Percentiles rank a stretch among this genome's conserved stretches.
phyloP scores from a whole-genome alignment of 2,797 vertebrate species.

The Poeciliopsis infans region DNA sequence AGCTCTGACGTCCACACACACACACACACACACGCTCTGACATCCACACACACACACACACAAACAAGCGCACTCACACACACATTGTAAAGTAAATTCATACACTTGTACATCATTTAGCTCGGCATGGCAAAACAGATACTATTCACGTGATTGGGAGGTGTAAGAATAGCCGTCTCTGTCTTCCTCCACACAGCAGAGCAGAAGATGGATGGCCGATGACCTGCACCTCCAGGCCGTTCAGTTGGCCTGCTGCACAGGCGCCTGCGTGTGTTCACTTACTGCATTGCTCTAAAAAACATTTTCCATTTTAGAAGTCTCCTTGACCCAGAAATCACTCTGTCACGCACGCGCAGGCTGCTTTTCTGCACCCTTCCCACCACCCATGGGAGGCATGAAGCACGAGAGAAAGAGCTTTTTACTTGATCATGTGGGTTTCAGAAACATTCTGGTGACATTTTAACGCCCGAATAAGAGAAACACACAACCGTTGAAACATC shows the following conservation, averaged over 20 bases:
- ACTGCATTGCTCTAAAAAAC: conserved; percentile 70
- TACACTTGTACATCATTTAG: conserved; percentile 13
- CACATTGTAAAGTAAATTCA: conserved; percentile 28
- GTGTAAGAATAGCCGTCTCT: conserved; percentile 36
- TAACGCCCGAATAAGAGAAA: conserved; percentile 15
- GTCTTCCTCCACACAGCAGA: conserved; percentile 43
- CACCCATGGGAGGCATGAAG: conserved; percentile 56
- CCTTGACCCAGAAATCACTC: conserved; percentile 81
- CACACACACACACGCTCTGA: neutral
- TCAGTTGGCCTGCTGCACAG: conserved; percentile 35
- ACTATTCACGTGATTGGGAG: conserved; percentile 4
- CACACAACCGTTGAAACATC: conserved; percentile 17
- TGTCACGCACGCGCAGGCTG: neutral
- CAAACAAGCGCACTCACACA: conserved; percentile 1
- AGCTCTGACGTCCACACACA: conserved; percentile 66
- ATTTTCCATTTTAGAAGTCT: conserved; percentile 72
- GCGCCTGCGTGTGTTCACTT: conserved; percentile 43
- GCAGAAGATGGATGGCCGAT: conserved; percentile 48
- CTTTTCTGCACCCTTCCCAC: conserved; percentile 56
- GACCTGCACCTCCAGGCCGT: conserved; percentile 51
- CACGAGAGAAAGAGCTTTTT: conserved; percentile 27
- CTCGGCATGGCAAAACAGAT: neutral
- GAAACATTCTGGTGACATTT: neutral
- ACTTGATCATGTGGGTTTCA: conserved; percentile 13
- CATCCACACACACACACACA: neutral